These are phyloP conservation scores for Didymodactylos carnosus DNA, from an alignment of 2,888 invertebrate genomes.

Conservation along the genomic window DNA sequence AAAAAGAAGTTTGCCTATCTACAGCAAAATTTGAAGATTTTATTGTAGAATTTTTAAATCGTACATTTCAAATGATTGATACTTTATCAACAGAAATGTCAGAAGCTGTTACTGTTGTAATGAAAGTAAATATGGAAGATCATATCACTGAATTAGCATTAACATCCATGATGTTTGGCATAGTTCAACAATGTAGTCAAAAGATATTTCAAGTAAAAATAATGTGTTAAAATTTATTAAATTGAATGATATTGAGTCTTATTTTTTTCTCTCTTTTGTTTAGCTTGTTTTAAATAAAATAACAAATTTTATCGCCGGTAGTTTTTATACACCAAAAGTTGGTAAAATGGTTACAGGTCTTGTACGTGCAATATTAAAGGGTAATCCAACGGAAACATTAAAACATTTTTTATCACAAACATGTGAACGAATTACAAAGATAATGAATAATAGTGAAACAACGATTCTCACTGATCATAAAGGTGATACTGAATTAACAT, in stretches of 20 bases:
- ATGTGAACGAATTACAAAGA: neutral
- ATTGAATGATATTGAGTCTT: too few species aligned
- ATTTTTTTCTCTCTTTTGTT: conserved; percentile 2
- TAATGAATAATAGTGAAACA: neutral
- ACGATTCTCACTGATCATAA: neutral
- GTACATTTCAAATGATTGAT: conserved; percentile 4
- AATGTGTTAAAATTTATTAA: too few species aligned
- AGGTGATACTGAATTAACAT: neutral
- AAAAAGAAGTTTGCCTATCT: conserved; percentile 50
- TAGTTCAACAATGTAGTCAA: neutral
- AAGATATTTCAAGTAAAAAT: neutral
- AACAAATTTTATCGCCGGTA: neutral
- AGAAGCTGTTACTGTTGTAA: neutral
- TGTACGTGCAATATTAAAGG: neutral
- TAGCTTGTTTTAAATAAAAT: neutral
- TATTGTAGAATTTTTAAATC: conserved; percentile 47
- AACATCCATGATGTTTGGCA: neutral
- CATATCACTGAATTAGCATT: neutral
- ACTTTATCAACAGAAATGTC: conserved; percentile 2
- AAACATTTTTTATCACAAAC: neutral
- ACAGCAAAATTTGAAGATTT: conserved; percentile 74
- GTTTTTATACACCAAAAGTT: neutral
- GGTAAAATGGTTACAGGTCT: neutral
- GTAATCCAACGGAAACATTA: neutral
- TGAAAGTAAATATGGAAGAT: neutral